A percentile compares a stretch with the other conserved stretches of the same genome.
phyloP scores from a whole-genome alignment of 1,140 invertebrate species.

The Grapholita molesta region DNA sequence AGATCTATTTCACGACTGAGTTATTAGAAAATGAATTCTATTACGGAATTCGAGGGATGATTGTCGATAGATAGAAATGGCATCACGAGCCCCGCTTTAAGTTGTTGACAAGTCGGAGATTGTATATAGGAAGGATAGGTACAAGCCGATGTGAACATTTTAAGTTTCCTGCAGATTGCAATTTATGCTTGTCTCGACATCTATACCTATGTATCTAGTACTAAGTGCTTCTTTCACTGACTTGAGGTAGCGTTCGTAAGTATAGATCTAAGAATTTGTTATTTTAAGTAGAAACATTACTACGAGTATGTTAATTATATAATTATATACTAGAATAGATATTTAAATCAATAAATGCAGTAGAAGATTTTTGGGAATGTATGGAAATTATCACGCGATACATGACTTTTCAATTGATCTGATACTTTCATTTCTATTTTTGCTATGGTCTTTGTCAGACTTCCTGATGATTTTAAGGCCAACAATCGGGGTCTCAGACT shows the following conservation, averaged over 20 bases:
- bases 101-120: conserved; percentile 49
- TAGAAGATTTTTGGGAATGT: no score
- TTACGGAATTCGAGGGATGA: conserved; percentile 51
- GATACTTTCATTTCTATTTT: no score
- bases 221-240: not conserved
- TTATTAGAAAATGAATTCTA: conserved; percentile 67
- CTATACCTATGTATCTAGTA: not conserved
- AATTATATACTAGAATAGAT: no score
- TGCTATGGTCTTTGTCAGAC: no score
- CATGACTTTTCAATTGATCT: no score
- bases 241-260: not conserved
- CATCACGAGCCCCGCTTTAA: conserved; percentile 37
- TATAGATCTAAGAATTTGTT: no score
- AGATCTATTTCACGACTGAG: conserved; percentile 69
- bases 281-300: no score
- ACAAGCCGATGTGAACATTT: not conserved
- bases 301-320: no score
- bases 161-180: not conserved
- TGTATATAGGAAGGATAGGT: conserved; percentile 22
- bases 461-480: no score
- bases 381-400: no score
- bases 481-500: no score
- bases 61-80: conserved; percentile 42
- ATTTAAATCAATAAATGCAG: no score
- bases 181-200: not conserved